Evolutionary conservation across 1,140 invertebrate species (phyloP), one percentile per base, ranked within the genome.

Genomic region (Drosophila ficusphila): DNA sequence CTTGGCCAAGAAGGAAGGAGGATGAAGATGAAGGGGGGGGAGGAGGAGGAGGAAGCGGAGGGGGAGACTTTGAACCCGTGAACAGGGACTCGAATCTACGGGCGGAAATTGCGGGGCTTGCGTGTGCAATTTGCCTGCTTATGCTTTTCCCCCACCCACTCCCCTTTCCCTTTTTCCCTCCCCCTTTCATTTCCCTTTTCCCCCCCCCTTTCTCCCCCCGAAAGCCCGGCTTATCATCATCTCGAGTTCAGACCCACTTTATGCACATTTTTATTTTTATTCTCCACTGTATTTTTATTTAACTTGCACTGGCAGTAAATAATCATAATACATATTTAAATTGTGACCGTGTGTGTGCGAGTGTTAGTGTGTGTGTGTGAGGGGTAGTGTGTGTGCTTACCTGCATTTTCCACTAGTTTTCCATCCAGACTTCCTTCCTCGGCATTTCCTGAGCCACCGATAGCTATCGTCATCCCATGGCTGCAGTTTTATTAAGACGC

Each of bases 311-410:
- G 42, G 39, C 68, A 56, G 81, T 81, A 86, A 85, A 85, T 85
- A 86, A 85, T 85, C 83, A 78, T 77, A 81, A 82, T 83, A 83
- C 68, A 86, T 86, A 85, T 86, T 86, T 86, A 85, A 86, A 85
- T 81, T 86, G 71, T 44, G 57, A 62, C 46, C 53, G 54, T 46
- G 67, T 62, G 23, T 69, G 60, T 34, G 25, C 33, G 12, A n/a
- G n/a, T n/a, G n/a, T n/a, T n/a, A n/a, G n/a, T n/a, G n/a, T n/a
- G n/a, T n/a, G n/a, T n/a, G n/a, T n/a, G n/a, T n/a, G n/a, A n/a
- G n/a, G n/a, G n/a, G n/a, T n/a, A n/a, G n/a, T n/a, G 25, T 25
- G 44, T 46, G 33, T 54, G 49, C 47, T 54, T 23, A 54, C 42
- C 53, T 75, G 23, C 29, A 12, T 47, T 31, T 62, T 33, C 12